A percentile compares a stretch with the other conserved stretches of the same genome.
These are phyloP conservation scores for Caenorhabditis tropicalis DNA, from an alignment of 1,140 invertebrate genomes.

Conservation along the genomic window DNA sequence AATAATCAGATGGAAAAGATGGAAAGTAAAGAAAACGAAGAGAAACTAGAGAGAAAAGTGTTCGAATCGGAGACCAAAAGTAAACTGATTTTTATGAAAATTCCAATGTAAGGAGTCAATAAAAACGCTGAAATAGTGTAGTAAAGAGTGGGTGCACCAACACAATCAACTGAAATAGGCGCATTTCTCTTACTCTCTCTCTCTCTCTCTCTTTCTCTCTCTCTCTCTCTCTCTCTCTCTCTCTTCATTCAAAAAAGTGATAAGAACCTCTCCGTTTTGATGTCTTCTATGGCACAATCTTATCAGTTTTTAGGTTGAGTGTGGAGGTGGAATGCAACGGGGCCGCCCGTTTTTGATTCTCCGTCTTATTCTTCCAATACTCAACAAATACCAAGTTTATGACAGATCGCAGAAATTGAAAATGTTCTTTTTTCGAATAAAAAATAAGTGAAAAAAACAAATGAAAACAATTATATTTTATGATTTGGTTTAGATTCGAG, in stretches of 20 bases:
- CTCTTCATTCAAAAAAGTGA: background rate
- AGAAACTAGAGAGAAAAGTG: background rate
- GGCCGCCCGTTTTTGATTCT: constrained; percentile 22
- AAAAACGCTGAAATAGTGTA: constrained; percentile 24
- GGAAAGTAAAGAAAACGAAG: background rate
- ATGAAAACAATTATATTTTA: too few relatives aligned
- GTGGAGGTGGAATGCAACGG: constrained; percentile 34
- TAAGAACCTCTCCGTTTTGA: background rate
- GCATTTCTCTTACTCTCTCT: background rate
- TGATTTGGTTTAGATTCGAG: too few relatives aligned
- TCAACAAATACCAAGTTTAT: constrained; percentile 31
- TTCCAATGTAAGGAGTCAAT: background rate
- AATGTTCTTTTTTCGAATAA: too few relatives aligned
- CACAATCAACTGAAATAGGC: constrained; percentile 37
- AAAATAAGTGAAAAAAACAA: too few relatives aligned
- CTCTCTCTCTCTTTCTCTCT: background rate
- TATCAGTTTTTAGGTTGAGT: constrained; percentile 23
- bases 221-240: background rate
- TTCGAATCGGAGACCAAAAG: background rate
- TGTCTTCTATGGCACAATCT: constrained; percentile 3
- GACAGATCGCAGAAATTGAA: background rate
- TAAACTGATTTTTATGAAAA: background rate
- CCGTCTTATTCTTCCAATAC: background rate
- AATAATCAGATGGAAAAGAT: background rate
- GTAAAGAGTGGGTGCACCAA: background rate